A percentile compares a stretch with the other conserved stretches of the same genome.
phyloP scores from a whole-genome alignment of 2,797 vertebrate species.

The Malurus splendens region DNA sequence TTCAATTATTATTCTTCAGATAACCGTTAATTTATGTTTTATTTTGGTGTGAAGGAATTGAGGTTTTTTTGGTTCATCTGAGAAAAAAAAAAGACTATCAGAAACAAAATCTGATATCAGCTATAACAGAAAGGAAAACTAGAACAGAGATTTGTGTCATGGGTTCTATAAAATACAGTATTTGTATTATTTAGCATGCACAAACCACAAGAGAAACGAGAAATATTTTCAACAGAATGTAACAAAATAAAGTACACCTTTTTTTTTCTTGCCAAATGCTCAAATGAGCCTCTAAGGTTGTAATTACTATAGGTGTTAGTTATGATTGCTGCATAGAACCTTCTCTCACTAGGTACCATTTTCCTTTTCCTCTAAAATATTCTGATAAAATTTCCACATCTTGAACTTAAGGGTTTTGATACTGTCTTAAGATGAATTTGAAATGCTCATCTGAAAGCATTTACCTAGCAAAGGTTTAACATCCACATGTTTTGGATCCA shows the following conservation, averaged over 20 bases:
- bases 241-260: not conserved
- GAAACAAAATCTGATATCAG: not conserved
- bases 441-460: not conserved
- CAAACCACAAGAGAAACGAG: not conserved
- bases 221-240: not conserved
- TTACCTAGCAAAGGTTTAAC: not conserved
- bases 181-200: not conserved
- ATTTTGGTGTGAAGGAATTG: not conserved
- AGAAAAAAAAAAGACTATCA: not conserved
- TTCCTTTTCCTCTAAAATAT: not conserved
- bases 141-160: not conserved
- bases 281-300: not conserved
- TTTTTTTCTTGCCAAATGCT: accelerated
- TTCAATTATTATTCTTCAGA: not conserved
- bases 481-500: not conserved
- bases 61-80: not conserved
- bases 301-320: not conserved
- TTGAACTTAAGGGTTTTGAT: not conserved
- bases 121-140: not conserved
- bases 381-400: not conserved
- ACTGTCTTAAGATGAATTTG: not conserved
- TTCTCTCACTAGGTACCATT: accelerated
- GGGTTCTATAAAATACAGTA: not conserved
- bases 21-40: not conserved
- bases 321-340: accelerated